Conservation (phyloP, 2,888 invertebrate species). For the Capitulum mitella region DNA sequence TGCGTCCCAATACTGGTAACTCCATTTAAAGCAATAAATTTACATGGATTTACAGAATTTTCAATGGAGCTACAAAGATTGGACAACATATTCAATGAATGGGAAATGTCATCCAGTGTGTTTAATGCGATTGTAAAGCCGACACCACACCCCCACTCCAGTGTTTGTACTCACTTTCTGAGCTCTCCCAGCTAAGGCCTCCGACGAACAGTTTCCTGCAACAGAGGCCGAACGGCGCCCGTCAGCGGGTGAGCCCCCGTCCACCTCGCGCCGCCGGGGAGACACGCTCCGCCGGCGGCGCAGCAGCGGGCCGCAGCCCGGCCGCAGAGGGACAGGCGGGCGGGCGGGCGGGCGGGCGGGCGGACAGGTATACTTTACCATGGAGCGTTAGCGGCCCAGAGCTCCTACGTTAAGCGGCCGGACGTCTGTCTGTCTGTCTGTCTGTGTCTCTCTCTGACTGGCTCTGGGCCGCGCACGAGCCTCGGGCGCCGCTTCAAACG, state of each 20-base stretch:
- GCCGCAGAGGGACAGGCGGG: no score
- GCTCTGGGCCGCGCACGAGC: background rate
- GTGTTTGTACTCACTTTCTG: conserved; percentile 52
- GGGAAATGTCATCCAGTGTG: no score
- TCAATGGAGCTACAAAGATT: no score
- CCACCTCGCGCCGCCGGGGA: background rate
- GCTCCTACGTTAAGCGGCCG: background rate
- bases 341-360: background rate
- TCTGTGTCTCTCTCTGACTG: background rate
- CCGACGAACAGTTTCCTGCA: conserved; percentile 98
- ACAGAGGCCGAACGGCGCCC: conserved; percentile 24
- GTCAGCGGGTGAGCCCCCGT: background rate
- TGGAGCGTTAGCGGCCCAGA: background rate
- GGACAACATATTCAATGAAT: no score
- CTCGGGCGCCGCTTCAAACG: background rate
- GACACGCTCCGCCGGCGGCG: background rate
- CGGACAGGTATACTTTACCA: background rate
- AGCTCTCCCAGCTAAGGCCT: conserved; percentile 95
- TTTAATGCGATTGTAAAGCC: no score
- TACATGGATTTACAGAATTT: no score
- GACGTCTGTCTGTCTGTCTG: no score
- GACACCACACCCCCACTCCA: no score
- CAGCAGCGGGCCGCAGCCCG: no score
- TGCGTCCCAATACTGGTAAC: no score
- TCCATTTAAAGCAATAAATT: no score